Evolutionary conservation across 2,888 invertebrate genomes (phyloP).

Genomic region (Papilio elwesi): DNA sequence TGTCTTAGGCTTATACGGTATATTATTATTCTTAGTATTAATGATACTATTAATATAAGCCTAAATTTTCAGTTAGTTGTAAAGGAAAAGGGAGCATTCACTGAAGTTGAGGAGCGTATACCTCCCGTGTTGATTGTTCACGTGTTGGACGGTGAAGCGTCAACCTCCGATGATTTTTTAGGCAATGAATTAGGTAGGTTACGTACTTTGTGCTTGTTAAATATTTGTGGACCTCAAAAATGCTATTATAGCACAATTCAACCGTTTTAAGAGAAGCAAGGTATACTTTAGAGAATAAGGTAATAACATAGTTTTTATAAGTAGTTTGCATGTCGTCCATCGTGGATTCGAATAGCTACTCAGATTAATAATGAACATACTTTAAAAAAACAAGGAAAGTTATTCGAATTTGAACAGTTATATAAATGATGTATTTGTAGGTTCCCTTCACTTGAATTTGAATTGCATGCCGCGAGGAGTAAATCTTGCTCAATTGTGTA

Average conservation of each 20-base stretch:
- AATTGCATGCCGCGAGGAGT: slow-evolving; percentile 85
- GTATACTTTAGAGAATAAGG: too few relatives aligned
- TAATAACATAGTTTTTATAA: too few relatives aligned
- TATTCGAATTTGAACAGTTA: not conserved
- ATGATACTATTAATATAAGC: not conserved
- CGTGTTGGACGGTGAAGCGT: slow-evolving; percentile 93
- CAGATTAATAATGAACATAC: too few relatives aligned
- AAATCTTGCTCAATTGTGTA: slow-evolving; percentile 74
- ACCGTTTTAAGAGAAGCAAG: too few relatives aligned
- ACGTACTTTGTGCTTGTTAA: too few relatives aligned
- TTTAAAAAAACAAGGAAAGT: not conserved
- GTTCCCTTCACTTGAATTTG: slow-evolving; percentile 85
- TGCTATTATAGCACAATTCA: too few relatives aligned
- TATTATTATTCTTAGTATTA: not conserved
- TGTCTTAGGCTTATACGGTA: not conserved
- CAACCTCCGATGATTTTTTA: slow-evolving; percentile 90
- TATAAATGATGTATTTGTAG: slow-evolving; percentile 59
- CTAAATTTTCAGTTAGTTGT: slow-evolving; percentile 42
- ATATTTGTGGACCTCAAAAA: too few relatives aligned
- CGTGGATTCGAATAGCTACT: too few relatives aligned
- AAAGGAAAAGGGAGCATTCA: slow-evolving; percentile 77
- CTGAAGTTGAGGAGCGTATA: slow-evolving; percentile 86
- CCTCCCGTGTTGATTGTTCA: slow-evolving; percentile 91
- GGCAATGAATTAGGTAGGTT: slow-evolving; percentile 74
- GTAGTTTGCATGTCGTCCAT: too few relatives aligned